Base-by-base conservation (phyloP, 2,113 vertebrate species). In the Gobiocypris rarus region DNA sequence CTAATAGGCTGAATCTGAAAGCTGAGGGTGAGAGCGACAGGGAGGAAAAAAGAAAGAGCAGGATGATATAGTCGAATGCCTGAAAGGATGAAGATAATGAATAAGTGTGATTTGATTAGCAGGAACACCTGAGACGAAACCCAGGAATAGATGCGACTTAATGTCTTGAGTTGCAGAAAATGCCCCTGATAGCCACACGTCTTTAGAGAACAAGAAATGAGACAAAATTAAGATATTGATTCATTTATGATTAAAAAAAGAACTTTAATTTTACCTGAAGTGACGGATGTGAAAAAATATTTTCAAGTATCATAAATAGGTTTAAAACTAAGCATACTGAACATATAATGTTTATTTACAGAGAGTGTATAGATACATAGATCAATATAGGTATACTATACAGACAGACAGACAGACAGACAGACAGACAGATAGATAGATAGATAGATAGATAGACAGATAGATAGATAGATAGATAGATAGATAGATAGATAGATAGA, bases 31-130 rank as follows among this genome's bases (percentile, higher is more conserved):
- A 38, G 52, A 48, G 41, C 41, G 7, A 38, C 56, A 58, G 65
- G 14, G 59, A 75, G 48, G 56, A n/a, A 15, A 45, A 26, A 76
- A 79, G 34, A 58, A 54, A 67, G 15, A 69, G 54, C 59, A 43
- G 71, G 74, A 86, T 71, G 78, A n/a, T 82, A 61, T 70, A 82
- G 78, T 84, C 34, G 80, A 84, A 84, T 81, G 77, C 52, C 52
- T 87, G 77, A 81, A 63, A 70, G 77, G 71, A 81, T 84, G 82
- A 84, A 73, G 77, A 70, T 84, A 87, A 84, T 73, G 65, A 82
- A 71, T 81, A 84, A 84, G 86, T 82, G 83, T 71, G 86, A 87
- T 84, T 87, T 87, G 73, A 87, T 87, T 87, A 73, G 83, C 59
- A 78, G 28, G 74, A 84, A 80, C 86, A 84, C 76, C 71, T 84